A percentile compares a stretch with the other conserved stretches of the same genome.
These are phyloP conservation scores for Nasonia giraulti DNA, from an alignment of 1,140 invertebrate species.

Conservation along the genomic window DNA sequence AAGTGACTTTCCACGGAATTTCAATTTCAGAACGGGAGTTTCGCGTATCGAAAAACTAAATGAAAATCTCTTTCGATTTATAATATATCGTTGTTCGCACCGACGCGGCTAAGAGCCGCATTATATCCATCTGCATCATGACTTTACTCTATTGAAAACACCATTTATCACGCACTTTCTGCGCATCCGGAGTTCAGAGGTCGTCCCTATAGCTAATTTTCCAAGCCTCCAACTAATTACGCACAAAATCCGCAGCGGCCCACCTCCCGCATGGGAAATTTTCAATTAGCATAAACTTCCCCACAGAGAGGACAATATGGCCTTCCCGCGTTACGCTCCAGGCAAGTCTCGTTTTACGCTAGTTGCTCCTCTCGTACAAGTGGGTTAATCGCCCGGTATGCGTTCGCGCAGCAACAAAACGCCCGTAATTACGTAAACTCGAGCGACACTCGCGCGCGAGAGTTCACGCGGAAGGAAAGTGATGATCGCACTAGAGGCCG, in stretches of 20 bases:
- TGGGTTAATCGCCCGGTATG: slow-evolving; percentile 24
- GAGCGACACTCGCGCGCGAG: not conserved
- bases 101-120: too few species aligned
- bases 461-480: slow-evolving; percentile 1
- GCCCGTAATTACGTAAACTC: slow-evolving; percentile 27
- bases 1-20: too few species aligned
- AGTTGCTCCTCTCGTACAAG: not conserved
- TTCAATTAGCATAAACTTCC: not conserved
- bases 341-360: slow-evolving; percentile 27
- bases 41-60: too few species aligned
- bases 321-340: not conserved
- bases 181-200: not conserved
- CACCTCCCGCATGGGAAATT: slow-evolving; percentile 2
- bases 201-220: not conserved
- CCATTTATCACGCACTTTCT: not conserved
- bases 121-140: too few species aligned
- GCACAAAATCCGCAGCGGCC: not conserved
- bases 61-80: too few species aligned
- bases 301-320: not conserved
- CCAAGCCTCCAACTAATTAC: not conserved
- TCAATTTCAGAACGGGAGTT: too few species aligned
- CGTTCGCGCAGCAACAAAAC: not conserved
- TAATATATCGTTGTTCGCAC: too few species aligned
- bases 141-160: not conserved
- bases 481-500: not conserved